Percentiles rank a stretch among this genome's conserved stretches.
Conservation (phyloP, 2,113 vertebrate species). For the Phylloscopus whistleri region DNA sequence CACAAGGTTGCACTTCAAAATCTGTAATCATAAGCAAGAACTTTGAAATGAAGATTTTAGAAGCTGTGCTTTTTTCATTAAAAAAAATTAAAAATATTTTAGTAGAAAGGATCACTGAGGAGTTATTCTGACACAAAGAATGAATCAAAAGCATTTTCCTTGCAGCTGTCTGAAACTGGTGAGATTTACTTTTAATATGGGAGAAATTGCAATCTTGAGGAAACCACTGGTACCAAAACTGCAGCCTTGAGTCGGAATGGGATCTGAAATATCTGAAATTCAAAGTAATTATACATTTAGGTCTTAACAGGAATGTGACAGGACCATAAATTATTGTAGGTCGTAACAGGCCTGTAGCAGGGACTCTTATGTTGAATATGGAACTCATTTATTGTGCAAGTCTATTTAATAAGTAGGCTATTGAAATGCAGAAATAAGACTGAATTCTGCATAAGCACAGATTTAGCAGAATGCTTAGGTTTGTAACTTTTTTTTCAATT, state of each 20-base stretch:
- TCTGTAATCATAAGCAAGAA: background rate
- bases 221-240: background rate
- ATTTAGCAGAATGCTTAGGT: background rate
- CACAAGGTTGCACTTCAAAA: background rate
- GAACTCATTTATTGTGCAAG: background rate
- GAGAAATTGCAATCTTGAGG: background rate
- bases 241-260: background rate
- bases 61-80: background rate
- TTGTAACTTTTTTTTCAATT: background rate
- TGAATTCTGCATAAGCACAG: background rate
- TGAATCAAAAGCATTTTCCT: background rate
- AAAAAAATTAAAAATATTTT: background rate
- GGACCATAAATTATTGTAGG: background rate
- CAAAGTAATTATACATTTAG: background rate
- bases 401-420: background rate
- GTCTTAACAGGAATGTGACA: background rate
- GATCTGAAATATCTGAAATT: background rate
- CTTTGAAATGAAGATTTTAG: background rate
- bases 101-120: background rate
- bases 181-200: background rate
- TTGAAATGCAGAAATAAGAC: background rate
- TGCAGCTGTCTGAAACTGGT: background rate
- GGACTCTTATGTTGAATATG: background rate
- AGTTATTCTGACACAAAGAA: background rate
- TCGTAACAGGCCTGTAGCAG: background rate